Percentiles rank a stretch among this genome's conserved stretches.
These are phyloP conservation scores for Tetranychus cinnabarinus DNA, from an alignment of 1,140 invertebrate genomes.

Conservation along the genomic window DNA sequence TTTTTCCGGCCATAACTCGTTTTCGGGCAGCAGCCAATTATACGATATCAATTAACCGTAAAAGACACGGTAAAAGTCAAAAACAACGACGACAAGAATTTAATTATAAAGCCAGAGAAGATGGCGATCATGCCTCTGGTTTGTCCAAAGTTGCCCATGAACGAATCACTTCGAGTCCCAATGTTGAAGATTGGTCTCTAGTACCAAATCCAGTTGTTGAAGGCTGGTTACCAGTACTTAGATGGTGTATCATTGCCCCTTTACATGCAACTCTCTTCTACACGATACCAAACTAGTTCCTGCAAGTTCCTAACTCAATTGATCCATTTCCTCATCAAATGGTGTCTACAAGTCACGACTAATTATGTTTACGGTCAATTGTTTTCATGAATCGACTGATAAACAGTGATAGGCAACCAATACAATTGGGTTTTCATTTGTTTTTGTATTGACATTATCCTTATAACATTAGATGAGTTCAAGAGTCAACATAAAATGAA, in stretches of 20 bases:
- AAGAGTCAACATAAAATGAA: too few relatives aligned
- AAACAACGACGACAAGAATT: neutral
- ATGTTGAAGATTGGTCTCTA: conserved; percentile 1
- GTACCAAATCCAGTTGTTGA: conserved; percentile 7
- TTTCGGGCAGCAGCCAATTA: conserved; percentile 19
- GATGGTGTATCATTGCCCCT: conserved; percentile 14
- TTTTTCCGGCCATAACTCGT: conserved; percentile 18
- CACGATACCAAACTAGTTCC: conserved; percentile 77
- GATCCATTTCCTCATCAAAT: too few relatives aligned
- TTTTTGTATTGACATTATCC: too few relatives aligned
- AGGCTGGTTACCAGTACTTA: conserved; percentile 4
- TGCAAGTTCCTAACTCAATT: too few relatives aligned
- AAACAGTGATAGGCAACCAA: too few relatives aligned
- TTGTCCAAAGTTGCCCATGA: neutral
- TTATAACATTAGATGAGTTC: too few relatives aligned
- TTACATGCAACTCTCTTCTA: conserved; percentile 40
- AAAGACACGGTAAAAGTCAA: neutral
- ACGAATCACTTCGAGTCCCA: conserved; percentile 1
- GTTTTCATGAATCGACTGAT: too few relatives aligned
- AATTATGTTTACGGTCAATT: too few relatives aligned
- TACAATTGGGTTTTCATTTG: too few relatives aligned
- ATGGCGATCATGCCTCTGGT: neutral
- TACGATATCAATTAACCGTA: conserved; percentile 14
- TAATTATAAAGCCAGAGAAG: neutral
- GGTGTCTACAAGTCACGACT: too few relatives aligned